Percentiles rank a stretch among this genome's conserved stretches.
Conservation (phyloP, 2,113 vertebrate genomes). For the Apteryx owenii region DNA sequence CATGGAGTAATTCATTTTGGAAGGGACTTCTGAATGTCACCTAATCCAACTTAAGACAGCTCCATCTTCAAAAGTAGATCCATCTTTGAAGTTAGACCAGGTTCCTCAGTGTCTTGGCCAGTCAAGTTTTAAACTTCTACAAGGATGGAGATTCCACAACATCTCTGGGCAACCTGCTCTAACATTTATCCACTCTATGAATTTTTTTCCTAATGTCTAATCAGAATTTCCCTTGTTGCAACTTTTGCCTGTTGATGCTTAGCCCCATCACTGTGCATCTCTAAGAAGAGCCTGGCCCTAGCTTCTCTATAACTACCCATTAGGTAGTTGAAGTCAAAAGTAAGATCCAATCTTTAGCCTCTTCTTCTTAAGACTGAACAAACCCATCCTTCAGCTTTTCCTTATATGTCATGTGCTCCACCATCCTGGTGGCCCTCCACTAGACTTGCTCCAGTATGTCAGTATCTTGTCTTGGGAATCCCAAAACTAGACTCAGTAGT, state of each 20-base stretch:
- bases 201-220: background rate
- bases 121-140: background rate
- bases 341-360: background rate
- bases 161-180: background rate
- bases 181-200: background rate
- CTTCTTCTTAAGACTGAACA: background rate
- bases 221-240: background rate
- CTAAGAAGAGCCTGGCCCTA: background rate
- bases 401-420: fast-evolving
- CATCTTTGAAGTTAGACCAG: background rate
- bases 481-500: background rate
- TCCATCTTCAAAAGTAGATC: background rate
- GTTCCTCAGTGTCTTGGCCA: background rate
- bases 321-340: background rate
- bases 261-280: background rate
- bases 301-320: background rate
- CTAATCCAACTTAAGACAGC: background rate
- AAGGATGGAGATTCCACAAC: background rate
- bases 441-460: background rate
- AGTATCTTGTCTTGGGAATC: background rate
- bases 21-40: background rate
- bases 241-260: background rate
- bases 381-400: background rate
- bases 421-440: background rate
- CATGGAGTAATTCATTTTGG: background rate